phyloP scores from a whole-genome alignment of 2,797 vertebrate species.

The Poeciliopsis gracilis region DNA sequence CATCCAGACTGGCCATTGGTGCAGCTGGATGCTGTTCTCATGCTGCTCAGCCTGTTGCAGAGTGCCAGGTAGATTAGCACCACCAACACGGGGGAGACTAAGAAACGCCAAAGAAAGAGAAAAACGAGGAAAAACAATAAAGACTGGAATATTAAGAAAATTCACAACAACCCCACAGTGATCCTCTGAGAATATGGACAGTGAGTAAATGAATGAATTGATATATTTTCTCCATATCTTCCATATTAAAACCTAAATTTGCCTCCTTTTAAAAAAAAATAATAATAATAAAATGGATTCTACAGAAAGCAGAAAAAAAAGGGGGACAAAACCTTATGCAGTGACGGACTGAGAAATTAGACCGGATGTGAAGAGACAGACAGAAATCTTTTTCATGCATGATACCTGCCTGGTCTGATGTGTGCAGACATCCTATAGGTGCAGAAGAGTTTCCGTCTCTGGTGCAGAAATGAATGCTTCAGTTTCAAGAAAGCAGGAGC shows the following conservation, averaged over 20 bases:
- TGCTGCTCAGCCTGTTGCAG: slow-evolving; percentile 28
- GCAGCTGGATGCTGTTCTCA: slow-evolving; percentile 66
- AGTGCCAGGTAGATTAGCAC: slow-evolving; percentile 67
- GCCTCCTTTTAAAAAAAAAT: not conserved
- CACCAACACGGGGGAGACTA: slow-evolving; percentile 52
- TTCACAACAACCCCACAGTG: not conserved
- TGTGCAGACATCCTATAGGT: slow-evolving; percentile 49
- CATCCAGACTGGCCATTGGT: slow-evolving; percentile 58
- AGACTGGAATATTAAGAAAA: not conserved
- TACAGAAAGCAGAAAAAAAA: not conserved
- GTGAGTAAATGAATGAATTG: not conserved
- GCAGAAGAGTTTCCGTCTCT: slow-evolving; percentile 3
- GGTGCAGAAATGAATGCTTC: slow-evolving; percentile 1
- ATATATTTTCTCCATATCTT: not conserved
- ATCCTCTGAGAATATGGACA: not conserved
- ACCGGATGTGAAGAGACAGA: not conserved
- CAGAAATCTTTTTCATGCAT: not conserved
- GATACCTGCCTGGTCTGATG: slow-evolving; percentile 52
- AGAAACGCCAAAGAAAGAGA: slow-evolving; percentile 12
- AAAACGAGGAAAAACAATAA: not conserved
- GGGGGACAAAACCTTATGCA: not conserved
- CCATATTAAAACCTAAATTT: not conserved
- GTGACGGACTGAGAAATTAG: not conserved
- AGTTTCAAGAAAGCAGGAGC: slow-evolving; percentile 3
- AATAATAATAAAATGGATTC: not conserved